These are phyloP conservation scores for Rhopalosiphum padi DNA, from an alignment of 1,140 invertebrate genomes.

Conservation along the genomic window DNA sequence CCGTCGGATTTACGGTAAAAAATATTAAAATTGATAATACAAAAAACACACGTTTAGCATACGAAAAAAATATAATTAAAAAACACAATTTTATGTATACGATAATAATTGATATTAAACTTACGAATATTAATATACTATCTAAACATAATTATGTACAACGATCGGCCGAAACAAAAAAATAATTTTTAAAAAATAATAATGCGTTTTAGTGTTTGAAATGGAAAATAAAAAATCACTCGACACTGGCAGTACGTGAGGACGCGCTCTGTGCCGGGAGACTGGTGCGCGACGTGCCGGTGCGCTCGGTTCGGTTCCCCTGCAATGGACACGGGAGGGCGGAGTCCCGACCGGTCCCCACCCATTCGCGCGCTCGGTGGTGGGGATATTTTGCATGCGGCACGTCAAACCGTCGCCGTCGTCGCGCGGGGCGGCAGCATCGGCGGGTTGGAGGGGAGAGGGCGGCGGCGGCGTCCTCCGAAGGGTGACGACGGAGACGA, in stretches of 20 bases:
- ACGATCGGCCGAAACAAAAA: neutral
- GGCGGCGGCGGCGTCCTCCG: constrained; percentile 11
- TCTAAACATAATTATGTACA: neutral
- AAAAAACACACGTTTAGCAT: neutral
- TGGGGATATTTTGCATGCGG: constrained; percentile 56
- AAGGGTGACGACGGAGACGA: constrained; percentile 31
- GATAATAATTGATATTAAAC: neutral
- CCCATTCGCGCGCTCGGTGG: constrained; percentile 46
- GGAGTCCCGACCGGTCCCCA: constrained; percentile 52
- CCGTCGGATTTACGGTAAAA: neutral
- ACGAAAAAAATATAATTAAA: too few species aligned
- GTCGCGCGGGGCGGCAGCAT: neutral
- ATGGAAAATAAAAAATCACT: constrained; percentile 26
- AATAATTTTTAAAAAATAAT: neutral
- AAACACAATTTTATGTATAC: neutral
- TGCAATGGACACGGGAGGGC: constrained; percentile 39
- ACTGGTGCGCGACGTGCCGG: constrained; percentile 56
- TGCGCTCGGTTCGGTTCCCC: constrained; percentile 54
- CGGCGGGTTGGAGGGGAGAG: neutral
- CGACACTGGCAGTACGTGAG: constrained; percentile 53
- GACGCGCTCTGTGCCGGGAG: constrained; percentile 56
- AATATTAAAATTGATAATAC: neutral
- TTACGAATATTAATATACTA: neutral
- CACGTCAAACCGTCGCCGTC: constrained; percentile 38
- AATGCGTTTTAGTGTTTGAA: neutral